phyloP scores from a whole-genome alignment of 2,113 vertebrate species.

The Raja brachyura region DNA sequence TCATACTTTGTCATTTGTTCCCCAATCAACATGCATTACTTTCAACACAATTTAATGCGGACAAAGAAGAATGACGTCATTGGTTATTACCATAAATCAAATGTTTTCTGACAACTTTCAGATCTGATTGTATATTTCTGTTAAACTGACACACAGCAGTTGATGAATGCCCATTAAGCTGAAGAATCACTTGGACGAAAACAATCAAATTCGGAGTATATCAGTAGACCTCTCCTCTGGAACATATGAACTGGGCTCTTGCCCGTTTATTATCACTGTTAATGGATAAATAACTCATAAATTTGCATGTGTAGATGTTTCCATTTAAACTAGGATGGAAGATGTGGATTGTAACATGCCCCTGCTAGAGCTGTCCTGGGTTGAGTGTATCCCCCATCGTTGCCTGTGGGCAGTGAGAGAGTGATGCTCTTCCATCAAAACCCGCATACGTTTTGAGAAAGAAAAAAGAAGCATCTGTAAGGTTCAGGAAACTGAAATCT shows the following conservation, averaged over 20 bases:
- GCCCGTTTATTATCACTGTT: background rate
- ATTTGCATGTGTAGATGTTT: too few relatives aligned
- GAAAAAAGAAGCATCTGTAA: too few relatives aligned
- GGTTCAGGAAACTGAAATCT: too few relatives aligned
- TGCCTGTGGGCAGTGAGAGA: too few relatives aligned
- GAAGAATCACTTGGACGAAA: background rate
- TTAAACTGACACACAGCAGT: background rate
- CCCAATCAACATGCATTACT: background rate
- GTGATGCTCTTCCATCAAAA: too few relatives aligned
- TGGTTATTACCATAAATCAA: background rate
- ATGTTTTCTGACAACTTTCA: background rate
- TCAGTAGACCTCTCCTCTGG: background rate
- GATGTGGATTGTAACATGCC: too few relatives aligned
- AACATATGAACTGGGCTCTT: background rate
- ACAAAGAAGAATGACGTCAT: background rate
- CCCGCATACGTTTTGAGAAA: too few relatives aligned
- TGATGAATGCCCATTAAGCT: background rate
- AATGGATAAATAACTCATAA: background rate
- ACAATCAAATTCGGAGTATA: background rate
- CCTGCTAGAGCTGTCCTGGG: too few relatives aligned
- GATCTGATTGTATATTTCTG: background rate
- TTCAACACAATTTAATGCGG: background rate
- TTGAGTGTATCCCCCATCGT: too few relatives aligned
- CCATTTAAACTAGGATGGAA: too few relatives aligned
- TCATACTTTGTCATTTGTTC: background rate